Evolutionary conservation across 2,797 vertebrate genomes (phyloP).

Genomic region (Platyrinchus mystaceus): DNA sequence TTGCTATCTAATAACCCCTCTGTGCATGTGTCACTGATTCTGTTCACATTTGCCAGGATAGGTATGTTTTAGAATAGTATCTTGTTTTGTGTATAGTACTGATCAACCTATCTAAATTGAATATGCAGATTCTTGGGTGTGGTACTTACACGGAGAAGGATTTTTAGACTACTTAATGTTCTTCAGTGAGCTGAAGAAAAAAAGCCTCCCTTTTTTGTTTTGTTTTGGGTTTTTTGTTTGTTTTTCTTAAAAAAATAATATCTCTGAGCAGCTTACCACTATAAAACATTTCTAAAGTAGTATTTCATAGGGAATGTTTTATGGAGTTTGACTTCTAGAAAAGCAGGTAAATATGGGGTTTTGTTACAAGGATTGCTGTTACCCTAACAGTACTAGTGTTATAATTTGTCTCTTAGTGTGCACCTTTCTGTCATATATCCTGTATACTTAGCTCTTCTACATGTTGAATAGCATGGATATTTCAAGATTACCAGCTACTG

Average conservation of each 20-base stretch:
- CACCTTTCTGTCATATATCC: not conserved
- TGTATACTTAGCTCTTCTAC: not conserved
- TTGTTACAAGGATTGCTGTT: not conserved
- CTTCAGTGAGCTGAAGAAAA: not conserved
- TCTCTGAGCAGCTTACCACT: not conserved
- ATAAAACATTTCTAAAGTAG: not conserved
- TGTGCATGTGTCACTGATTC: not conserved
- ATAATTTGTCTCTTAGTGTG: not conserved
- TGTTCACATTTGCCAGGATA: not conserved
- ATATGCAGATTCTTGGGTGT: constrained; percentile 13
- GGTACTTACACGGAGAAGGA: not conserved
- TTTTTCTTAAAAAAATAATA: not conserved
- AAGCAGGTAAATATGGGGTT: not conserved
- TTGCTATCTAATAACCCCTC: not conserved
- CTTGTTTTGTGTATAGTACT: not conserved
- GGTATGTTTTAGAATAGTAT: not conserved
- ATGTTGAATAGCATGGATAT: not conserved
- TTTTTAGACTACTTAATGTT: not conserved
- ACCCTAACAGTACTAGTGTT: not conserved
- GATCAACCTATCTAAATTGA: not conserved
- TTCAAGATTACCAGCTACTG: constrained; percentile 7
- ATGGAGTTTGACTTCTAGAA: not conserved
- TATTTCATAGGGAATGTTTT: not conserved
- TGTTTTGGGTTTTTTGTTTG: not conserved
- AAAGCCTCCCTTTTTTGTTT: rapidly evolving